These are phyloP conservation scores for Urocyon cinereoargenteus DNA, from an alignment of 2,797 vertebrate species.

Conservation along the genomic window DNA sequence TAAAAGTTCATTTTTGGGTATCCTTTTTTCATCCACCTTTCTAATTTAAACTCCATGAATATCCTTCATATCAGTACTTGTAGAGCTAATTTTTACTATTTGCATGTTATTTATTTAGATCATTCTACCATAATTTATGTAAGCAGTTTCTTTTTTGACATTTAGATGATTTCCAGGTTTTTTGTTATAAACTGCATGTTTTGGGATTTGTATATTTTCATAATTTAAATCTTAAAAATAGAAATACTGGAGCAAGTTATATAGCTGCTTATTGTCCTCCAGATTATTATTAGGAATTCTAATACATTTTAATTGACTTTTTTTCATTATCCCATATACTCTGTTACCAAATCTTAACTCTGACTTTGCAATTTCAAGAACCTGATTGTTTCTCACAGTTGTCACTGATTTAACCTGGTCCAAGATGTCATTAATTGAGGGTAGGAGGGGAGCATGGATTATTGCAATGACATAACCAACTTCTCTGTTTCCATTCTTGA, in stretches of 20 bases:
- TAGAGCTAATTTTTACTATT: background rate
- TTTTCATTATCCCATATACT: background rate
- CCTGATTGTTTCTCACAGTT: background rate
- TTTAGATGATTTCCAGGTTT: background rate
- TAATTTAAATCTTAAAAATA: background rate
- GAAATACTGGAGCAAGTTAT: background rate
- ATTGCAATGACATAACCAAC: background rate
- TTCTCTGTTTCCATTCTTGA: background rate
- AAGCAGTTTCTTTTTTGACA: background rate
- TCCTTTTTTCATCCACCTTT: background rate
- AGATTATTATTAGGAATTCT: background rate
- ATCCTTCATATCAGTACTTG: background rate
- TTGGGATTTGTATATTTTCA: background rate
- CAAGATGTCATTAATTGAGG: background rate
- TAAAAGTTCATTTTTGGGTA: background rate
- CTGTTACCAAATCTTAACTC: background rate
- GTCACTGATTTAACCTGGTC: background rate
- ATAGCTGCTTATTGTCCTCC: background rate
- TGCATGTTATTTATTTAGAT: background rate
- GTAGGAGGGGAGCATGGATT: background rate
- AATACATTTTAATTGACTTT: background rate
- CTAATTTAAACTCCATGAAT: background rate
- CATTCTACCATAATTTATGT: background rate
- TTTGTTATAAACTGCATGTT: background rate
- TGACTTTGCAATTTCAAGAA: background rate